Percentiles rank a stretch among this genome's conserved stretches.
phyloP scores from a whole-genome alignment of 35 echinoderm and acorn worm genomes.

The Apostichopus californicus region DNA sequence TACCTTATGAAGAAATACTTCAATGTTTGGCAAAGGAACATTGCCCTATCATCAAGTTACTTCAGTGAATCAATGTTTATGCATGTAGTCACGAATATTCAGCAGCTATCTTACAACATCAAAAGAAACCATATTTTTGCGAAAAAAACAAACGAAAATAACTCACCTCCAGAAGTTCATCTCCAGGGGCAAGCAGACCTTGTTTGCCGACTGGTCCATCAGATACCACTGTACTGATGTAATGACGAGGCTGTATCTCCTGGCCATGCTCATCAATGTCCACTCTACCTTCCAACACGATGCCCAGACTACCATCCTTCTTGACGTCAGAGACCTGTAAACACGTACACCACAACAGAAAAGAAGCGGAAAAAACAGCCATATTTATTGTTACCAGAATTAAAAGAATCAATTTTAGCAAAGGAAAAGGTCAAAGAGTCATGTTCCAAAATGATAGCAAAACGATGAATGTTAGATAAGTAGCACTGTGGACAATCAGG shows the following conservation, averaged over 20 bases:
- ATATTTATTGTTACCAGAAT: no score
- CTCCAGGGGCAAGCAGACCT: constrained; percentile 72
- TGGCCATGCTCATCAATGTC: constrained; percentile 95
- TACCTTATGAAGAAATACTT: no score
- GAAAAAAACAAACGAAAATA: no score
- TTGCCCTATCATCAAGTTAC: no score
- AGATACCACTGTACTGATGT: constrained; percentile 79
- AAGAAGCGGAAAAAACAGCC: background rate
- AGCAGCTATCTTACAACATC: no score
- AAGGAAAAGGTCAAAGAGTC: no score
- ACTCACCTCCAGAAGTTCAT: constrained; percentile 93
- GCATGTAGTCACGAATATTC: no score
- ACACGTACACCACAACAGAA: background rate
- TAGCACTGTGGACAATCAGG: no score
- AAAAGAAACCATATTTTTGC: no score
- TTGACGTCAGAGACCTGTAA: constrained; percentile 36
- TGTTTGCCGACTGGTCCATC: constrained; percentile 90
- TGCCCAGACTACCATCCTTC: constrained; percentile 88
- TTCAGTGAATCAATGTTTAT: no score
- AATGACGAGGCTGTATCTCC: constrained; percentile 90
- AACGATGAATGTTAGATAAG: background rate
- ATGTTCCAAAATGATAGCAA: background rate
- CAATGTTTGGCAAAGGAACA: no score
- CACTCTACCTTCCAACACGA: constrained; percentile 93
- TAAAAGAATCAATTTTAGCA: no score